A percentile compares a stretch with the other conserved stretches of the same genome.
These are phyloP conservation scores for Brachionichthys hirsutus DNA, from an alignment of 2,113 vertebrate species.

Conservation along the genomic window DNA sequence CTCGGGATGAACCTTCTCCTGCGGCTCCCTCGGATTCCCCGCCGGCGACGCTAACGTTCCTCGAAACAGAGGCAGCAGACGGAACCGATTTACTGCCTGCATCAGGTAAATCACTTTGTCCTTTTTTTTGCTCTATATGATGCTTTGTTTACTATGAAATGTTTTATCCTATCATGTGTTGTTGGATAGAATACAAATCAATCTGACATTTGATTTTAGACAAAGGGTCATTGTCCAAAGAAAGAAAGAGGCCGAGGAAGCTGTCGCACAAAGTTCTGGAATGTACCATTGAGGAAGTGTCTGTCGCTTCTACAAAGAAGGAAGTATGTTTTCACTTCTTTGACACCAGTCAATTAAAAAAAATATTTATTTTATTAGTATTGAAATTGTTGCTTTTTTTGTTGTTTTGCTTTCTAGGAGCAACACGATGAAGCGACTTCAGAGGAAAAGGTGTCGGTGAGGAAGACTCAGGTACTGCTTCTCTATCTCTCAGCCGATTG, in stretches of 20 bases:
- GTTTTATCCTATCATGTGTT: background rate
- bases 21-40: slow-evolving; percentile 17
- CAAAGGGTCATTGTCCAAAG: slow-evolving; percentile 39
- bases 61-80: slow-evolving; percentile 31
- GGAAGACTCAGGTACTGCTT: slow-evolving; percentile 64
- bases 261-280: slow-evolving; percentile 89
- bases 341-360: background rate
- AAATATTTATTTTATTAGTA: background rate
- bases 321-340: slow-evolving; percentile 50
- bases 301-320: slow-evolving; percentile 84
- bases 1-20: slow-evolving; percentile 31
- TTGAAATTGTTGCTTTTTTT: background rate
- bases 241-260: slow-evolving; percentile 89
- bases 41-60: slow-evolving; percentile 2
- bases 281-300: slow-evolving; percentile 86
- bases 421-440: slow-evolving; percentile 32
- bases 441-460: slow-evolving; percentile 51
- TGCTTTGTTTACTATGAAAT: background rate
- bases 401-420: slow-evolving; percentile 53
- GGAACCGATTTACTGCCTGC: slow-evolving; percentile 60
- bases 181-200: background rate
- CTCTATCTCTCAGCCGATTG: background rate
- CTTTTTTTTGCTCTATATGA: background rate
- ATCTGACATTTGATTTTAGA: slow-evolving; percentile 1
- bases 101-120: slow-evolving; percentile 39